Evolutionary conservation across 2,797 vertebrate species (phyloP).

Genomic region (Podarcis siculus): DNA sequence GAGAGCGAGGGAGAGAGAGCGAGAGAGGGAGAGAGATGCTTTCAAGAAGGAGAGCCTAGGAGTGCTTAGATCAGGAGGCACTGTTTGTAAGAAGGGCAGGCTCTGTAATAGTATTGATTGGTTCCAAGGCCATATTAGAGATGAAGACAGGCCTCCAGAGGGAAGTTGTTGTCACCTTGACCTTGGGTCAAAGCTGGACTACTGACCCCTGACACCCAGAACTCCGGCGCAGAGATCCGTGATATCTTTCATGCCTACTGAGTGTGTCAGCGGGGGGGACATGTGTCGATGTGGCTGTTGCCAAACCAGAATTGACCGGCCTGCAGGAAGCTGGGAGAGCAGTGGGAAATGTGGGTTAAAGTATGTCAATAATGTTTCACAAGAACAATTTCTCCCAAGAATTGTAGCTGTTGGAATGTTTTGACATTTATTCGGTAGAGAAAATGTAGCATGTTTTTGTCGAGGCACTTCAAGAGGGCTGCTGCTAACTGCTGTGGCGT

Average conservation of each 20-base stretch:
- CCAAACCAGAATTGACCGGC: slow-evolving; percentile 93
- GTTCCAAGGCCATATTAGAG: slow-evolving; percentile 85
- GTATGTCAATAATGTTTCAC: slow-evolving; percentile 96
- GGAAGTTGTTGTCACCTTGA: slow-evolving; percentile 88
- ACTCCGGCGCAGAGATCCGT: slow-evolving; percentile 70
- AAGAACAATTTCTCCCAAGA: slow-evolving; percentile 91
- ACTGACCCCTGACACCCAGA: slow-evolving; percentile 79
- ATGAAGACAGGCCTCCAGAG: slow-evolving; percentile 83
- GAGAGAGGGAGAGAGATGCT: neutral
- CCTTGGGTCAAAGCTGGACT: slow-evolving; percentile 85
- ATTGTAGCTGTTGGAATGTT: slow-evolving; percentile 83
- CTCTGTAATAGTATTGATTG: slow-evolving; percentile 90
- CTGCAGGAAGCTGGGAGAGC: slow-evolving; percentile 80
- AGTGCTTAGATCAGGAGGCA: slow-evolving; percentile 79
- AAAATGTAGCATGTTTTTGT: slow-evolving; percentile 82
- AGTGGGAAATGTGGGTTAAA: slow-evolving; percentile 91
- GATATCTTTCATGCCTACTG: slow-evolving; percentile 75
- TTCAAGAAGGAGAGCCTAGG: slow-evolving; percentile 43
- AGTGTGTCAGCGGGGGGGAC: slow-evolving; percentile 75
- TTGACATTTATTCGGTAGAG: slow-evolving; percentile 90
- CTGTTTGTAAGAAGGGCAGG: slow-evolving; percentile 72
- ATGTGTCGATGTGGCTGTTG: slow-evolving; percentile 77
- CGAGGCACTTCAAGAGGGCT: slow-evolving; percentile 86
- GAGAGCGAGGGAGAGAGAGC: no score
- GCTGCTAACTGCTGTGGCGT: slow-evolving; percentile 88